Percentiles rank a stretch among this genome's conserved stretches.
Evolutionary conservation across 1,140 invertebrate species (phyloP).

Genomic region (Venturia canescens): DNA sequence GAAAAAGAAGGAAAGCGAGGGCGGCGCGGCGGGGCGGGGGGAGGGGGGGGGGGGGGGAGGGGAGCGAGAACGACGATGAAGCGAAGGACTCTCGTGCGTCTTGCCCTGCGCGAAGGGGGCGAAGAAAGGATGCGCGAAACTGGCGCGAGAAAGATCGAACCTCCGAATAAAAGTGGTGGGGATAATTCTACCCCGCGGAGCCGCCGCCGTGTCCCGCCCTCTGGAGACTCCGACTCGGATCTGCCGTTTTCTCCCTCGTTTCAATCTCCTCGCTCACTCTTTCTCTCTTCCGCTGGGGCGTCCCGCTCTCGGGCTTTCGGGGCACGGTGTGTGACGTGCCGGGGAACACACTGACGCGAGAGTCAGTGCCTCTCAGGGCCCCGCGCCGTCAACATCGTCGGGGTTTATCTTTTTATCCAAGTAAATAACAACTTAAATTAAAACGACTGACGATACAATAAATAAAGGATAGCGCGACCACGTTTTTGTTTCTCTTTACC

Average conservation of each 20-base stretch:
- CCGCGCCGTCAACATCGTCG: constrained; percentile 69
- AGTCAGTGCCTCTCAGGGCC: constrained; percentile 72
- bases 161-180: not conserved
- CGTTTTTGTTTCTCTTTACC: constrained; percentile 4
- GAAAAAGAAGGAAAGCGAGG: constrained; percentile 27
- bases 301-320: not conserved
- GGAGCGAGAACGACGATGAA: too few species aligned
- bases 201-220: not conserved
- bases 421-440: constrained; percentile 21
- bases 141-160: constrained; percentile 11
- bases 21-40: too few species aligned
- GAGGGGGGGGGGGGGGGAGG: too few species aligned
- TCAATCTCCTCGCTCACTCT: not conserved
- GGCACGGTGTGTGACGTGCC: not conserved
- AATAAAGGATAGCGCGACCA: constrained; percentile 19
- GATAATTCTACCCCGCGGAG: constrained; percentile 3
- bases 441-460: constrained; percentile 11
- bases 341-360: constrained; percentile 45
- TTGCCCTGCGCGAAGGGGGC: not conserved
- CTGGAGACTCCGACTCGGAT: not conserved
- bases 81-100: not conserved
- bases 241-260: not conserved
- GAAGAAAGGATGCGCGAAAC: constrained; percentile 19
- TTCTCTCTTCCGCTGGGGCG: not conserved
- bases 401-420: constrained; percentile 59